These are phyloP conservation scores for Nannoperca australis DNA, from an alignment of 2,797 vertebrate species.

Conservation along the genomic window DNA sequence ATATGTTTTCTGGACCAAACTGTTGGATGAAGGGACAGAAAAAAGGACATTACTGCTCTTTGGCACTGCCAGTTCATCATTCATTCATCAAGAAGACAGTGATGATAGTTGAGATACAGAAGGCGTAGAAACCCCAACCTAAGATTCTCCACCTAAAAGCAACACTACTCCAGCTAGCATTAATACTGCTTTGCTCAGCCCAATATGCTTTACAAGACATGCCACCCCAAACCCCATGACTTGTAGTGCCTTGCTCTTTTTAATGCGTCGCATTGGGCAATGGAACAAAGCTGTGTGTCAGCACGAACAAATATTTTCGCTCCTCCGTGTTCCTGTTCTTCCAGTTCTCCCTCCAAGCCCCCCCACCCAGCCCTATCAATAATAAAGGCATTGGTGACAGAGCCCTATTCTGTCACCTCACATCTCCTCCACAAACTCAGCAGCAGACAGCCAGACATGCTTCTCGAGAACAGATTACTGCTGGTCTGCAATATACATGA, in stretches of 20 bases:
- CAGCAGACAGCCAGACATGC: conserved; percentile 73
- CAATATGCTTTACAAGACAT: conserved; percentile 13
- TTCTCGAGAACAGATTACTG: conserved; percentile 82
- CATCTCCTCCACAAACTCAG: conserved; percentile 79
- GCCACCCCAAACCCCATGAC: conserved; percentile 9
- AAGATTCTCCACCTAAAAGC: background rate
- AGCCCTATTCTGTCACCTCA: conserved; percentile 85
- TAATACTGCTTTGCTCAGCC: conserved; percentile 9
- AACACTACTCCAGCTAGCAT: background rate
- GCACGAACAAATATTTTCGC: conserved; percentile 46
- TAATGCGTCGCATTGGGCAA: conserved; percentile 52
- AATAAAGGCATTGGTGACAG: conserved; percentile 82
- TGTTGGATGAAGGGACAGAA: background rate
- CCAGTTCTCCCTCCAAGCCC: conserved; percentile 28
- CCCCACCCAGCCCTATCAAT: conserved; percentile 77
- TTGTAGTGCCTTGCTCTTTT: conserved; percentile 2
- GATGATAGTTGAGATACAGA: background rate
- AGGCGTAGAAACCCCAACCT: background rate
- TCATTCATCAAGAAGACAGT: conserved; percentile 1
- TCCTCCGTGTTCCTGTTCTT: conserved; percentile 29
- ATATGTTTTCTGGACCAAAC: background rate
- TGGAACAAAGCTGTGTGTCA: conserved; percentile 28
- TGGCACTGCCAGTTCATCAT: background rate
- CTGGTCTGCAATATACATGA: conserved; percentile 85
- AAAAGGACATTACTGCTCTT: background rate